Percentiles rank a stretch among this genome's conserved stretches.
Conservation (phyloP, 2,888 invertebrate species). For the Monopis laevigella region DNA sequence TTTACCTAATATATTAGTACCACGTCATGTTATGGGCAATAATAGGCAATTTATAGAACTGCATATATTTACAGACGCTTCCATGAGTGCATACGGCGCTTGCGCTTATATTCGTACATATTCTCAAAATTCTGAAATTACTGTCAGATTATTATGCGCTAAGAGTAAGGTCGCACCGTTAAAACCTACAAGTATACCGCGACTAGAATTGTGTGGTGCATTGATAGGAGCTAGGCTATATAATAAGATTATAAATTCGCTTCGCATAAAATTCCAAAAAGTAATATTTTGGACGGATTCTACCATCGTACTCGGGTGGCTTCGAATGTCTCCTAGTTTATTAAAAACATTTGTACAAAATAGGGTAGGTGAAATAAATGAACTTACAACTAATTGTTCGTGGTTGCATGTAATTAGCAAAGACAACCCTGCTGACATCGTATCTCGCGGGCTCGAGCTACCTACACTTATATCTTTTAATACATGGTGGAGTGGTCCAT, state of each 20-base stretch:
- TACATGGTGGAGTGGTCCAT: slow-evolving; percentile 22
- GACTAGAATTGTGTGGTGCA: slow-evolving; percentile 24
- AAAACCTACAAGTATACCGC: slow-evolving; percentile 21
- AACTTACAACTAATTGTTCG: slow-evolving; percentile 4
- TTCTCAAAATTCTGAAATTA: slow-evolving; percentile 8
- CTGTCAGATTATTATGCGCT: slow-evolving; percentile 19
- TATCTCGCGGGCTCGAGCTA: slow-evolving; percentile 19
- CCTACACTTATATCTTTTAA: slow-evolving; percentile 14
- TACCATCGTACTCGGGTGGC: slow-evolving; percentile 22
- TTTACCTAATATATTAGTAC: slow-evolving; percentile 15
- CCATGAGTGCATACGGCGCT: slow-evolving; percentile 20
- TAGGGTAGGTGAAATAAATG: slow-evolving; percentile 19
- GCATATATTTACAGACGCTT: slow-evolving; percentile 23
- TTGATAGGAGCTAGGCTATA: slow-evolving; percentile 21
- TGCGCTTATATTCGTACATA: slow-evolving; percentile 20
- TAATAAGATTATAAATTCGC: slow-evolving; percentile 17
- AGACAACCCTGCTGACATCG: slow-evolving; percentile 21
- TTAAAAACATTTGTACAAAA: slow-evolving; percentile 23
- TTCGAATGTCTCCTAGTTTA: slow-evolving; percentile 19
- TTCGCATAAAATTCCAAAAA: slow-evolving; percentile 15
- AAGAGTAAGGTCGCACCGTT: slow-evolving; percentile 23
- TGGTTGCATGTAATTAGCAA: slow-evolving; percentile 19
- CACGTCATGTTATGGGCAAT: slow-evolving; percentile 16
- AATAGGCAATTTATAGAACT: slow-evolving; percentile 15
- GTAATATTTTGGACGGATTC: slow-evolving; percentile 23